These are phyloP conservation scores for Alligator mississippiensis DNA, from an alignment of 2,113 vertebrate species.

Conservation along the genomic window DNA sequence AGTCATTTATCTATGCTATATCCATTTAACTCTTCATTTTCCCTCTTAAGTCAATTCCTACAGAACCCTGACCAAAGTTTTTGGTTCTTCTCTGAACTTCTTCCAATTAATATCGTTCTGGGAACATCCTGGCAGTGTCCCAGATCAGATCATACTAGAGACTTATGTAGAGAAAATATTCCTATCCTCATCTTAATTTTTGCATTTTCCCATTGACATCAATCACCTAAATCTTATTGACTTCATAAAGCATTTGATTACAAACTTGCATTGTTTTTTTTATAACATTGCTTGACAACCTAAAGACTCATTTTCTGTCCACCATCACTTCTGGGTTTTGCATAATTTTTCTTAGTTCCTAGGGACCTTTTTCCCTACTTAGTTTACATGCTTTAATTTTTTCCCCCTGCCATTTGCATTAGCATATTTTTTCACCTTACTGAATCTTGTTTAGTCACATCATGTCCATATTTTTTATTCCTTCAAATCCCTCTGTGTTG, in stretches of 20 bases:
- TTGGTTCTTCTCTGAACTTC: constrained; percentile 2
- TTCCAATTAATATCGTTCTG: not conserved
- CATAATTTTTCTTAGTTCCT: not conserved
- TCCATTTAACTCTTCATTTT: not conserved
- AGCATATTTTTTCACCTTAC: not conserved
- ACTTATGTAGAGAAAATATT: not conserved
- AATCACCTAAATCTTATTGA: not conserved
- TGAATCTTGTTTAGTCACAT: not conserved
- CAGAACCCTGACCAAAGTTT: not conserved
- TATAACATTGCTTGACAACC: not conserved
- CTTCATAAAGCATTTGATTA: not conserved
- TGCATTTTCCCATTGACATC: not conserved
- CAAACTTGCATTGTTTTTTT: not conserved
- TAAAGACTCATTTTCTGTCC: not conserved
- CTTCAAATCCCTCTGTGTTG: not conserved
- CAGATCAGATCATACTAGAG: not conserved
- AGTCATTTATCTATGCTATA: constrained; percentile 12
- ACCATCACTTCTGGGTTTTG: accelerated
- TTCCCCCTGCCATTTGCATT: not conserved
- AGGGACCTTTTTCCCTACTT: not conserved
- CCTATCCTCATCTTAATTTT: not conserved
- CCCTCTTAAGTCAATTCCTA: not conserved
- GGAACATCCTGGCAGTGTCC: not conserved
- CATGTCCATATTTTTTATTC: not conserved
- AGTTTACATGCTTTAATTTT: not conserved